These are phyloP conservation scores for Microchirus variegatus DNA, from an alignment of 2,797 vertebrate genomes.

Conservation along the genomic window DNA sequence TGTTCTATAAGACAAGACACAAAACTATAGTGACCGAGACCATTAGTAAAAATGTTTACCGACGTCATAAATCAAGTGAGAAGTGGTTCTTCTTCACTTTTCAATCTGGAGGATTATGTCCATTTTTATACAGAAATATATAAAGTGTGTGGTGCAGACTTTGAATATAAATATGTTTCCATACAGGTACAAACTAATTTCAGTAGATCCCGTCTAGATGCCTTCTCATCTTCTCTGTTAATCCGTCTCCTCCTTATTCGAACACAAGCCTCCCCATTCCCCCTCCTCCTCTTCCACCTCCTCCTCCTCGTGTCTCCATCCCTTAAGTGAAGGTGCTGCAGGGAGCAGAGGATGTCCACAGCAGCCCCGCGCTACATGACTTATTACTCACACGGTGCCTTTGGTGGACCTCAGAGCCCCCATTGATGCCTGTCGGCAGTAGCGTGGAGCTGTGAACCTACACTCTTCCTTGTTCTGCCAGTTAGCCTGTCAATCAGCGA, in stretches of 20 bases:
- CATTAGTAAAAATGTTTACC: no score
- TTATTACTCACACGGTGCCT: constrained; percentile 62
- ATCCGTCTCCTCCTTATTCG: constrained; percentile 3
- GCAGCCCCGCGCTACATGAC: constrained; percentile 45
- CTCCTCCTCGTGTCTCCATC: constrained; percentile 13
- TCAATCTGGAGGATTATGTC: no score
- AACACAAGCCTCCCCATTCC: not conserved
- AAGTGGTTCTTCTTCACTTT: no score
- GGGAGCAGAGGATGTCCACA: constrained; percentile 28
- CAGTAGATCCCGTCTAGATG: constrained; percentile 1
- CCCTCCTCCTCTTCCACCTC: constrained; percentile 4
- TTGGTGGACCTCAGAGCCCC: constrained; percentile 54
- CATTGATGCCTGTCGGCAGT: constrained; percentile 39
- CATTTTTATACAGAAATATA: no score
- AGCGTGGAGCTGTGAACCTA: constrained; percentile 26
- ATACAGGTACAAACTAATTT: constrained; percentile 1
- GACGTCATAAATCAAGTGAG: no score
- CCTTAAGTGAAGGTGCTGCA: constrained; percentile 29
- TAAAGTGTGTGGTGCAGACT: no score
- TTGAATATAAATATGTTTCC: not conserved
- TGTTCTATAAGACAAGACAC: no score
- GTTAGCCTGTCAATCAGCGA: constrained; percentile 54
- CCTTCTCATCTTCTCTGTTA: constrained; percentile 5
- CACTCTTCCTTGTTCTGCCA: constrained; percentile 41
- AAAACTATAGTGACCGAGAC: no score